phyloP scores from a whole-genome alignment of 2,888 invertebrate genomes.

The Pandemis corylana region DNA sequence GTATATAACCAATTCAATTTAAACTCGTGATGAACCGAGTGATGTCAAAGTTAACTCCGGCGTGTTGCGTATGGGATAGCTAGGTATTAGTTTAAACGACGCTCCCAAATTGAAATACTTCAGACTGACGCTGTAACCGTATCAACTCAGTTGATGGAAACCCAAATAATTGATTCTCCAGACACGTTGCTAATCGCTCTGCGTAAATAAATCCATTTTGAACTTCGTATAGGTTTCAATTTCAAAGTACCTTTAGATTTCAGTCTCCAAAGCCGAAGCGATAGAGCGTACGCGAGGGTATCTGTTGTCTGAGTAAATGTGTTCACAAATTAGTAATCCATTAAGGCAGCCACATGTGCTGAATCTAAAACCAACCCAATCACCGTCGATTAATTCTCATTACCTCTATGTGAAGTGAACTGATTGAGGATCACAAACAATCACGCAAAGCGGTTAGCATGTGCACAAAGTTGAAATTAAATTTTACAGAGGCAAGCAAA shows the following conservation, averaged over 20 bases:
- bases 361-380: slow-evolving; percentile 29
- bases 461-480: slow-evolving; percentile 38
- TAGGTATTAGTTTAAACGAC: slow-evolving; percentile 62
- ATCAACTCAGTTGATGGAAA: slow-evolving; percentile 27
- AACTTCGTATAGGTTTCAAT: slow-evolving; percentile 21
- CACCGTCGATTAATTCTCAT: slow-evolving; percentile 25
- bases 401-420: slow-evolving; percentile 8
- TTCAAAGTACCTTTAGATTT: slow-evolving; percentile 26
- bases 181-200: slow-evolving; percentile 18
- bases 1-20: slow-evolving; percentile 63
- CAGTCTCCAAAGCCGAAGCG: slow-evolving; percentile 11
- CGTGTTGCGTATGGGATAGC: slow-evolving; percentile 36
- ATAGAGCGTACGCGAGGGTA: background rate
- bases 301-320: slow-evolving; percentile 20
- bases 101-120: slow-evolving; percentile 68
- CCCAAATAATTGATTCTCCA: slow-evolving; percentile 35
- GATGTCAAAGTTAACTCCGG: slow-evolving; percentile 59
- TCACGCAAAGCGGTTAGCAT: slow-evolving; percentile 41
- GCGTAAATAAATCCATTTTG: slow-evolving; percentile 31
- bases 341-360: slow-evolving; percentile 31
- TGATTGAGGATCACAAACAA: slow-evolving; percentile 22
- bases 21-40: slow-evolving; percentile 56
- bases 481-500: slow-evolving; percentile 39
- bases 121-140: slow-evolving; percentile 25
- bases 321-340: slow-evolving; percentile 26